Conservation (phyloP, 2,113 vertebrate species). For the Echinops telfairi region DNA sequence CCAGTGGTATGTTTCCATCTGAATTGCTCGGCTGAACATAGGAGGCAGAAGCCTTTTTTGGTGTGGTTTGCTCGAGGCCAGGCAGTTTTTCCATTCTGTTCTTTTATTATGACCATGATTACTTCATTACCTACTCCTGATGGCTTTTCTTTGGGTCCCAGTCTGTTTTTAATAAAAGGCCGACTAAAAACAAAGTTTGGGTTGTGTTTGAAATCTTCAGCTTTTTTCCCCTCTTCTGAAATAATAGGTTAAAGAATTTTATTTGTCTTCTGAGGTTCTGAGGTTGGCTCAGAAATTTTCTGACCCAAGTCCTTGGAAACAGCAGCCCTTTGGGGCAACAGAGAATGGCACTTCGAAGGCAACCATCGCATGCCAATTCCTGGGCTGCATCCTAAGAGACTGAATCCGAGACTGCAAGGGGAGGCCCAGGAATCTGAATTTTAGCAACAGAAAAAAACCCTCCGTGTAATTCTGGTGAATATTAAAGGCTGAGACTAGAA, state of each 20-base stretch:
- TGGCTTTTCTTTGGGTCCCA: constrained; percentile 76
- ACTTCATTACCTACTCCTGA: constrained; percentile 82
- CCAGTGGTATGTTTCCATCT: constrained; percentile 54
- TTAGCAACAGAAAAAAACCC: not conserved
- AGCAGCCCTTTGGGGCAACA: constrained; percentile 45
- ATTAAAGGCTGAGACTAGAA: not conserved
- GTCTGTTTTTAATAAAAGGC: constrained; percentile 83
- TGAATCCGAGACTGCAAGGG: too few relatives aligned
- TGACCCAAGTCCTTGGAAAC: constrained; percentile 42
- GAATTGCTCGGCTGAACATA: constrained; percentile 57
- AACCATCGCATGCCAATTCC: not conserved
- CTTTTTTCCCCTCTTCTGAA: constrained; percentile 40
- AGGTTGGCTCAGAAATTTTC: constrained; percentile 74
- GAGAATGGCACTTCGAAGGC: not conserved
- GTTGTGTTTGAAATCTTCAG: constrained; percentile 82
- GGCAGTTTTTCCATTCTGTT: constrained; percentile 82
- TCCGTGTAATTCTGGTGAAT: constrained; percentile 15
- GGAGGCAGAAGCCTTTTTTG: constrained; percentile 65
- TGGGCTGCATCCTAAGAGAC: not conserved
- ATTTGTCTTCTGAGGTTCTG: constrained; percentile 83
- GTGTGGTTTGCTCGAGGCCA: constrained; percentile 79
- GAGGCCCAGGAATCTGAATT: not conserved
- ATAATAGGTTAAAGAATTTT: constrained; percentile 83
- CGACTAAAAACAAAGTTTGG: constrained; percentile 80
- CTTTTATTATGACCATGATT: constrained; percentile 81